A percentile compares a stretch with the other conserved stretches of the same genome.
Evolutionary conservation across 1,140 invertebrate genomes (phyloP).

Genomic region (Psix sp.): DNA sequence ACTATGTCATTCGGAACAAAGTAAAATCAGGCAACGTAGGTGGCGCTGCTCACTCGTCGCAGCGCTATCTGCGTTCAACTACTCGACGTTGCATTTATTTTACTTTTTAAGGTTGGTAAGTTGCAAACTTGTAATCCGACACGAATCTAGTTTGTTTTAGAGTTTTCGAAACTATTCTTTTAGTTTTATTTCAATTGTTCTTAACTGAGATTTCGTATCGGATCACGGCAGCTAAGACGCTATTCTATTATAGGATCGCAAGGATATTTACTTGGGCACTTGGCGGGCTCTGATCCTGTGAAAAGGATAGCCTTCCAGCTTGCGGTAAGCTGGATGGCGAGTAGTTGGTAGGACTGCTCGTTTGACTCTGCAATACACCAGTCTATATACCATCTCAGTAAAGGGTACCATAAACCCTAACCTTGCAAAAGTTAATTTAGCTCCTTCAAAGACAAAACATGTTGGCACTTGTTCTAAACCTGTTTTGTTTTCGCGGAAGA

Average conservation of each 20-base stretch:
- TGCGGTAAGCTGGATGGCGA: slow-evolving; percentile 82
- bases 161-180: too few relatives aligned
- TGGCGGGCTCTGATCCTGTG: slow-evolving; percentile 77
- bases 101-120: too few relatives aligned
- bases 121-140: slow-evolving; percentile 33
- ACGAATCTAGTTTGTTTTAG: slow-evolving; percentile 7
- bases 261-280: slow-evolving; percentile 77
- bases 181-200: not conserved
- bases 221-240: slow-evolving; percentile 43
- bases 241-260: slow-evolving; percentile 63
- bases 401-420: slow-evolving; percentile 22
- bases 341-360: slow-evolving; percentile 83
- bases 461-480: not conserved
- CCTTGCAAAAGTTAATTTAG: too few relatives aligned
- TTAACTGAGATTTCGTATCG: slow-evolving; percentile 60
- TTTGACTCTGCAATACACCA: slow-evolving; percentile 82
- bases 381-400: slow-evolving; percentile 65
- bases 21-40: slow-evolving; percentile 47
- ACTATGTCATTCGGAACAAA: slow-evolving; percentile 30
- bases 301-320: slow-evolving; percentile 78
- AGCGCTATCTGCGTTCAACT: too few relatives aligned
- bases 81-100: slow-evolving; percentile 39
- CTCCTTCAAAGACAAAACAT: not conserved
- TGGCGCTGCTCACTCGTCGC: too few relatives aligned
- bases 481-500: too few relatives aligned